Evolutionary conservation across 35 echinoderm and acorn worm genomes (phyloP).

Genomic region (Chiridota heheva): DNA sequence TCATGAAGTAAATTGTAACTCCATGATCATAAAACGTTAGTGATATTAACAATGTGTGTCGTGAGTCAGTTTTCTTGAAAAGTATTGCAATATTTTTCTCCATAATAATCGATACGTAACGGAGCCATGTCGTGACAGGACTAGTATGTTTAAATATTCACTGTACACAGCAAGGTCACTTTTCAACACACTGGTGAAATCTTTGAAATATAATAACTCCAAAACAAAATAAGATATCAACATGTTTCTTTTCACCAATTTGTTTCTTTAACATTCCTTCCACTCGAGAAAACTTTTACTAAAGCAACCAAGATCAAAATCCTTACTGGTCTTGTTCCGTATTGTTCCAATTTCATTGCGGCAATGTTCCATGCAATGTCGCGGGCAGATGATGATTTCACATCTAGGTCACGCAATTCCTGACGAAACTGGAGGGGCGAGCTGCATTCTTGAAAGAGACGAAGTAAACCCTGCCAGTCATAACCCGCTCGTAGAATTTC

Average conservation of each 20-base stretch:
- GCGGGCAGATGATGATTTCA: constrained; percentile 31
- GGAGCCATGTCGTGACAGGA: too few species aligned
- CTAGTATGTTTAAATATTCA: neutral
- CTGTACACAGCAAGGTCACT: neutral
- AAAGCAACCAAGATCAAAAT: neutral
- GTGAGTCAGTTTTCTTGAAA: too few species aligned
- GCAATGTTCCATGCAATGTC: constrained; percentile 34
- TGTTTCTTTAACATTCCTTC: neutral
- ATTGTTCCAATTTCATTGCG: constrained; percentile 53
- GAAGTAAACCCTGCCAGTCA: constrained; percentile 42
- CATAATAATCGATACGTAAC: too few species aligned
- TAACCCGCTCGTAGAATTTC: constrained; percentile 47
- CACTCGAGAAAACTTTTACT: neutral
- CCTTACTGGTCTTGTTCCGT: constrained; percentile 56
- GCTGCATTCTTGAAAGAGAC: constrained; percentile 34
- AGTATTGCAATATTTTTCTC: too few species aligned
- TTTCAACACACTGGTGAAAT: neutral
- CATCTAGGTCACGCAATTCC: constrained; percentile 47
- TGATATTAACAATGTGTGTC: too few species aligned
- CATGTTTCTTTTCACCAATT: neutral
- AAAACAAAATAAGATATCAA: neutral
- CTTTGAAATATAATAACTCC: neutral
- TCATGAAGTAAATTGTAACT: too few species aligned
- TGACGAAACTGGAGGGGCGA: constrained; percentile 56
- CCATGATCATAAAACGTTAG: too few species aligned